Percentiles rank a stretch among this genome's conserved stretches.
These are phyloP conservation scores for Acanthaster planci DNA, from an alignment of 35 echinoderm and acorn worm species.

Conservation along the genomic window DNA sequence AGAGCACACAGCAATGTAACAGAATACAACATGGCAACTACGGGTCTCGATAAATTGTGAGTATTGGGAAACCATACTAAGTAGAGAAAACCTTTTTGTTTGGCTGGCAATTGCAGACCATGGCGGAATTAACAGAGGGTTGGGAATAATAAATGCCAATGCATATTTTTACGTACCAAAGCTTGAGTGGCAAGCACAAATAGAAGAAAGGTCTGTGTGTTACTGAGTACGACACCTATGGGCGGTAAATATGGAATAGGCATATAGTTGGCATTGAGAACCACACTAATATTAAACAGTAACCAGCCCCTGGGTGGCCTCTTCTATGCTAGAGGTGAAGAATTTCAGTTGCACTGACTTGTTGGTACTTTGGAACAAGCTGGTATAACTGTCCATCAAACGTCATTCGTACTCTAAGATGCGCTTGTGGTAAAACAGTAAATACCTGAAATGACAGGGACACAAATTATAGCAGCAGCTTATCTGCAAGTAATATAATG, in stretches of 20 bases:
- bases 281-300: neutral
- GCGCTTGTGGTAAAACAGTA: slow-evolving; percentile 94
- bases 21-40: too few species aligned
- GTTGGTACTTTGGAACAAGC: neutral
- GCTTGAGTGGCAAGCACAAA: neutral
- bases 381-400: neutral
- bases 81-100: neutral
- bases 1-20: too few species aligned
- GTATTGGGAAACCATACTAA: too few species aligned
- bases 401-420: slow-evolving; percentile 92
- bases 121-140: neutral
- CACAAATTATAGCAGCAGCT: too few species aligned
- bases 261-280: neutral
- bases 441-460: slow-evolving; percentile 55
- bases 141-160: neutral
- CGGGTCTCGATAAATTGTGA: too few species aligned
- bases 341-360: slow-evolving; percentile 5
- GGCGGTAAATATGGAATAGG: neutral
- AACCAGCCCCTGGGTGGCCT: neutral
- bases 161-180: neutral
- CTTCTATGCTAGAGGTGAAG: neutral
- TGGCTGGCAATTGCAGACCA: neutral
- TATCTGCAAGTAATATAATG: too few species aligned
- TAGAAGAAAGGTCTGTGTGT: neutral
- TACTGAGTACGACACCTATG: neutral